phyloP scores from a whole-genome alignment of 2,797 vertebrate genomes.

The Sylvilagus floridanus region DNA sequence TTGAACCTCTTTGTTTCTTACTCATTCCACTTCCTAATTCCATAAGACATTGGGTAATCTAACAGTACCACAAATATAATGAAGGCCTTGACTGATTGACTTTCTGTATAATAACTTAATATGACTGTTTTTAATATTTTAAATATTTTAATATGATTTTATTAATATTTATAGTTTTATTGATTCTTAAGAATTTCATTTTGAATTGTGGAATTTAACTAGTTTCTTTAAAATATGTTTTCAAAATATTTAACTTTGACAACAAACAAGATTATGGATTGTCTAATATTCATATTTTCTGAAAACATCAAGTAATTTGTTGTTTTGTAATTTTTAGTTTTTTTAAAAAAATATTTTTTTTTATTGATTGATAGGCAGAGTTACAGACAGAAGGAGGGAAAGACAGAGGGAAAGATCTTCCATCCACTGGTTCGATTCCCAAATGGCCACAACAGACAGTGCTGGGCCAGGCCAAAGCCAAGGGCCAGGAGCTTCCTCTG shows the following conservation, averaged over 20 bases:
- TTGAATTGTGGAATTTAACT: slow-evolving; percentile 27
- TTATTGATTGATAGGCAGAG: too few relatives aligned
- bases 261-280: not conserved
- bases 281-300: not conserved
- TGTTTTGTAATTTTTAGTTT: not conserved
- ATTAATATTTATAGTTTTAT: not conserved
- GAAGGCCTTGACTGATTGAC: not conserved
- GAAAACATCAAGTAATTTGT: not conserved
- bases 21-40: not conserved
- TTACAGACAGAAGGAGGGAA: too few relatives aligned
- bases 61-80: not conserved
- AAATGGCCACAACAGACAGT: too few relatives aligned
- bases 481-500: too few relatives aligned
- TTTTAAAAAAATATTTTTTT: too few relatives aligned
- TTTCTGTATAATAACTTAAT: slow-evolving; percentile 18
- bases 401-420: too few relatives aligned
- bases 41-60: not conserved
- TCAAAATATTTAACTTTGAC: slow-evolving; percentile 28
- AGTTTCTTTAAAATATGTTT: not conserved
- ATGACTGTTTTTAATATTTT: not conserved
- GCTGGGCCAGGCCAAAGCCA: too few relatives aligned
- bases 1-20: not conserved
- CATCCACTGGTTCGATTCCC: too few relatives aligned
- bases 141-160: not conserved
- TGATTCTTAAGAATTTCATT: slow-evolving; percentile 1